Evolutionary conservation across 2,113 vertebrate genomes (phyloP).

Genomic region (Anarrhichthys ocellatus): DNA sequence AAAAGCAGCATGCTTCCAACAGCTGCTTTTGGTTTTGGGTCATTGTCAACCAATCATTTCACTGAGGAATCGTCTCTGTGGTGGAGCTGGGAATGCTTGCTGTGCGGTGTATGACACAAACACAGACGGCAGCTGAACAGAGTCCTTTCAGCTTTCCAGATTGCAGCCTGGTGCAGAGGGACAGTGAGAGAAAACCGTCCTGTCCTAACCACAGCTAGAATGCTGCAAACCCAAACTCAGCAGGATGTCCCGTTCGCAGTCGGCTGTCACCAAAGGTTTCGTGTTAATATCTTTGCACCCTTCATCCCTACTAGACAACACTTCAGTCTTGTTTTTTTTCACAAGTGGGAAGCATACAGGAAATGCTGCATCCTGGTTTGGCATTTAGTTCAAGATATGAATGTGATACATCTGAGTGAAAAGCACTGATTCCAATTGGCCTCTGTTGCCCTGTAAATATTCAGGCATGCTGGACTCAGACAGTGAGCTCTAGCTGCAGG

Average conservation of each 20-base stretch:
- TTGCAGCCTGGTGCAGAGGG: slow-evolving; percentile 59
- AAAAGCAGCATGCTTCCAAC: slow-evolving; percentile 11
- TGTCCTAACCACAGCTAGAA: slow-evolving; percentile 39
- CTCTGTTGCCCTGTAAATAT: slow-evolving; percentile 51
- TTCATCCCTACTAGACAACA: slow-evolving; percentile 15
- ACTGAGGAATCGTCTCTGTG: slow-evolving; percentile 42
- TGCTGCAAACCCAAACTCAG: slow-evolving; percentile 47
- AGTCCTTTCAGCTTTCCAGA: slow-evolving; percentile 45
- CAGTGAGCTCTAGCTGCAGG: slow-evolving; percentile 50
- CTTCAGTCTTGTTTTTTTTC: slow-evolving; percentile 19
- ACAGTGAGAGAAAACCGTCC: slow-evolving; percentile 38
- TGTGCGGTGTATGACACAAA: slow-evolving; percentile 37
- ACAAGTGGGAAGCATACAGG: slow-evolving; percentile 40
- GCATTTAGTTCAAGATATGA: slow-evolving; percentile 39
- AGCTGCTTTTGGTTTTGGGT: slow-evolving; percentile 58
- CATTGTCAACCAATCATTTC: slow-evolving; percentile 34
- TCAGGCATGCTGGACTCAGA: slow-evolving; percentile 45
- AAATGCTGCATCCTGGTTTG: slow-evolving; percentile 59
- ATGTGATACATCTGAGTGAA: slow-evolving; percentile 55
- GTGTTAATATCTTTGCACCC: slow-evolving; percentile 48
- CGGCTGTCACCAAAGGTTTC: slow-evolving; percentile 36
- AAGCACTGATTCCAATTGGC: slow-evolving; percentile 49
- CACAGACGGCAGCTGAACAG: slow-evolving; percentile 44
- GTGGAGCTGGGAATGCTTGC: slow-evolving; percentile 34
- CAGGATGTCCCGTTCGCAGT: slow-evolving; percentile 67